phyloP scores from a whole-genome alignment of 1,140 invertebrate species.

The Trinorchestia longiramus region DNA sequence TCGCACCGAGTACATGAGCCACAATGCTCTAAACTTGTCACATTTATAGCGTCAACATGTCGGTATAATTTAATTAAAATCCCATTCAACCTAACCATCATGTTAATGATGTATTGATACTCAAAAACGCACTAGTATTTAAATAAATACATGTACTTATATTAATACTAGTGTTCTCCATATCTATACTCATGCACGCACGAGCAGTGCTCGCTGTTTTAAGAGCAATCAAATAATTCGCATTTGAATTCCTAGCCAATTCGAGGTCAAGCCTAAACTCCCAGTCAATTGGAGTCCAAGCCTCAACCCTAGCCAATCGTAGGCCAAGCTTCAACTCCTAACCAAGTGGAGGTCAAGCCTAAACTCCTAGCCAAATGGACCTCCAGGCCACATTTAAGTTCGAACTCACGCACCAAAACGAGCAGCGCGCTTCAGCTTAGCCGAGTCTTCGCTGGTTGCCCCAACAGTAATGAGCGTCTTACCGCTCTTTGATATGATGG shows the following conservation, averaged over 20 bases:
- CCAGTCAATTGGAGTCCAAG: too few relatives aligned
- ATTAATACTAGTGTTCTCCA: neutral
- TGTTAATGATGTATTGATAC: neutral
- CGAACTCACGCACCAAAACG: neutral
- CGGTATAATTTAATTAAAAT: neutral
- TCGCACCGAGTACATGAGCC: neutral
- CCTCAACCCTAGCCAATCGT: too few relatives aligned
- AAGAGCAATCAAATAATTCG: too few relatives aligned
- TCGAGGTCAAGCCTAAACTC: too few relatives aligned
- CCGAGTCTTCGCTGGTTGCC: neutral
- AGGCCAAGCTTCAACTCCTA: too few relatives aligned
- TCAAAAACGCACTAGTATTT: neutral
- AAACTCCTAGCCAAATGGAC: too few relatives aligned
- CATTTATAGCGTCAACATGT: neutral
- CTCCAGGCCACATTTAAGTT: too few relatives aligned
- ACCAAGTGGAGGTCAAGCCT: too few relatives aligned
- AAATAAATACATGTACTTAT: neutral
- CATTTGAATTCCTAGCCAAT: too few relatives aligned
- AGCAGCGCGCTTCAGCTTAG: conserved; percentile 13
- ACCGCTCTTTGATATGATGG: conserved; percentile 16
- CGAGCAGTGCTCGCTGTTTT: neutral
- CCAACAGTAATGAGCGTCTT: conserved; percentile 36
- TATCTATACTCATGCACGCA: neutral
- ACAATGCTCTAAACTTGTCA: neutral
- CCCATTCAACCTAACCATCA: neutral